These are phyloP conservation scores for Drosophila neotestacea DNA, from an alignment of 2,888 invertebrate genomes.

Conservation along the genomic window DNA sequence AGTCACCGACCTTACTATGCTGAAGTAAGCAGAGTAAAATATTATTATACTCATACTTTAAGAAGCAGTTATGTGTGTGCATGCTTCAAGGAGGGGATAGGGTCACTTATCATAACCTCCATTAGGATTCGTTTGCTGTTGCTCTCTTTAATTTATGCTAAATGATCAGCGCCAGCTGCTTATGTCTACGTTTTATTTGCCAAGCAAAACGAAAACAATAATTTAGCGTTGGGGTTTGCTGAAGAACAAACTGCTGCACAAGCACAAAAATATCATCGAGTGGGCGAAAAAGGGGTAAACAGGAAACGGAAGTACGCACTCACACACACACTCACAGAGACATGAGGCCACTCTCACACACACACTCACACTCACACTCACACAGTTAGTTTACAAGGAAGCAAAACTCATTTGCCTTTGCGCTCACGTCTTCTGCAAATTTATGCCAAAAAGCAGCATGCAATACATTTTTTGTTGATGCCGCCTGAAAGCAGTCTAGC, in stretches of 20 bases:
- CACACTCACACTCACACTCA: constrained; percentile 10
- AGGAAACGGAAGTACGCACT: constrained; percentile 71
- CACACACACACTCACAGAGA: constrained; percentile 19
- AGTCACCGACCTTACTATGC: background rate
- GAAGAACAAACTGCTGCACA: constrained; percentile 61
- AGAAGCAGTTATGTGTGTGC: background rate
- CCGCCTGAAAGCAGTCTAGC: constrained; percentile 46
- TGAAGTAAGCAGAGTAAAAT: background rate
- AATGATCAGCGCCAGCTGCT: constrained; percentile 78
- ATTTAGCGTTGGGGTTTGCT: constrained; percentile 49
- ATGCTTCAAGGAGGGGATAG: background rate
- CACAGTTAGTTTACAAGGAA: constrained; percentile 17
- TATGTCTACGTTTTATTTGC: constrained; percentile 73
- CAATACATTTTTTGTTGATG: constrained; percentile 55
- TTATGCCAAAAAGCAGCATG: constrained; percentile 70
- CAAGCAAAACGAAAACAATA: constrained; percentile 78
- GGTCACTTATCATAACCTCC: constrained; percentile 51
- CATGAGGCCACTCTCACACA: constrained; percentile 24
- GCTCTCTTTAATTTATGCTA: constrained; percentile 67
- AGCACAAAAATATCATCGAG: constrained; percentile 65
- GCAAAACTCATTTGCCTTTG: constrained; percentile 75
- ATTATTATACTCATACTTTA: background rate
- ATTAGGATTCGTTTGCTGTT: constrained; percentile 57
- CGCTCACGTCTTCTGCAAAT: constrained; percentile 70
- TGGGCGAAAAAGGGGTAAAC: constrained; percentile 63